These are phyloP conservation scores for Coptodon rendalli DNA, from an alignment of 2,113 vertebrate species.

Conservation along the genomic window DNA sequence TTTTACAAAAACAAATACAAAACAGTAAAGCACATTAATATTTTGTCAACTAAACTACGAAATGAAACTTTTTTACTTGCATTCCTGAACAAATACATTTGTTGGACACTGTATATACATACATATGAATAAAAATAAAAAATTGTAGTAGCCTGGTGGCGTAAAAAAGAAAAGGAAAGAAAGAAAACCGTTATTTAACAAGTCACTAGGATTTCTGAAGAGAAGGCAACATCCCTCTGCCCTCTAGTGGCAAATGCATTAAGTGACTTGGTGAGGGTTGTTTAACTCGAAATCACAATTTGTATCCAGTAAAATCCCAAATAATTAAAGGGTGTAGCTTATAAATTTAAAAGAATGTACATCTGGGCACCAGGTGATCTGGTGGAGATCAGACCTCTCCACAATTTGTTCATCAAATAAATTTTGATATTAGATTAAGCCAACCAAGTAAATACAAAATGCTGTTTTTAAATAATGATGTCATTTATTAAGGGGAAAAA, in stretches of 20 bases:
- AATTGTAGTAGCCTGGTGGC: background rate
- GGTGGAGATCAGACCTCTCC: background rate
- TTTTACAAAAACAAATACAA: background rate
- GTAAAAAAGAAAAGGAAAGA: background rate
- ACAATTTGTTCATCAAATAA: background rate
- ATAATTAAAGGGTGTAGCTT: background rate
- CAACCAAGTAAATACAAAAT: background rate
- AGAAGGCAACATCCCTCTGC: background rate
- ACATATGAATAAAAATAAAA: background rate
- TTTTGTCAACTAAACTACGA: background rate
- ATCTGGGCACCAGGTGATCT: background rate
- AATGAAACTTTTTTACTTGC: background rate
- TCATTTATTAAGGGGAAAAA: rapidly evolving
- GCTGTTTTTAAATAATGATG: background rate
- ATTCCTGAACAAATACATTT: background rate
- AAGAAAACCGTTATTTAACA: background rate
- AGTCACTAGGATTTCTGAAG: background rate
- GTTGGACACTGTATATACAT: background rate
- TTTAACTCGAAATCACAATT: background rate
- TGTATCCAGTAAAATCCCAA: background rate
- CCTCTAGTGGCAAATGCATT: slow-evolving; percentile 35
- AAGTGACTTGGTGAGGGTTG: background rate
- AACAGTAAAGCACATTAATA: background rate
- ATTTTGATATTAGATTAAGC: background rate
- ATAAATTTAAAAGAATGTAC: background rate